phyloP scores from a whole-genome alignment of 2,797 vertebrate species.

The Labeo calbasu region DNA sequence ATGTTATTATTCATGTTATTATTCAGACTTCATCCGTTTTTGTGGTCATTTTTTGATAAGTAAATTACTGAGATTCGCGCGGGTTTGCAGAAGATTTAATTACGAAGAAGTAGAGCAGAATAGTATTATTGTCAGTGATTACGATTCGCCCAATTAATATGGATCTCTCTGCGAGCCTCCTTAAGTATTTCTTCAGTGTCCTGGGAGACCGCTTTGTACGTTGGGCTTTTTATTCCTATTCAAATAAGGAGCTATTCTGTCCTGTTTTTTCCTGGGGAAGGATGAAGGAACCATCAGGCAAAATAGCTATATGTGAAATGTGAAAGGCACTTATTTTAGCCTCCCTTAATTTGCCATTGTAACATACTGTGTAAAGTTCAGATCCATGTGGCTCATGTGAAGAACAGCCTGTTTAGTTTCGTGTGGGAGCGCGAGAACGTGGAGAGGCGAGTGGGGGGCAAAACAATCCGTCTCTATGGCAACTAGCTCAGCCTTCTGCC shows the following conservation, averaged over 20 bases:
- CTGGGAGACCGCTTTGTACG: background rate
- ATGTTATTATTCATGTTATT: background rate
- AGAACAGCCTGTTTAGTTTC: constrained; percentile 56
- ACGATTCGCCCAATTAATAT: background rate
- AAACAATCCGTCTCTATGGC: constrained; percentile 83
- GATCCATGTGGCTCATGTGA: constrained; percentile 46
- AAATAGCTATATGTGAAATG: constrained; percentile 11
- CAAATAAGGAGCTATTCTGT: constrained; percentile 12
- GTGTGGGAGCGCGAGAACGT: constrained; percentile 65
- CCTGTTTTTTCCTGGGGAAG: background rate
- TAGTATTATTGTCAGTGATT: no score
- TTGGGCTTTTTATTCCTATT: background rate
- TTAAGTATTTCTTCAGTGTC: background rate
- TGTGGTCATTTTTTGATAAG: background rate
- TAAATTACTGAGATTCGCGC: background rate
- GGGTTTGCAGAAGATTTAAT: background rate
- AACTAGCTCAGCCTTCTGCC: constrained; percentile 84
- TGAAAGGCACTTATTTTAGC: constrained; percentile 1
- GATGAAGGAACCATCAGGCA: background rate
- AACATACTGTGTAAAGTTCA: background rate
- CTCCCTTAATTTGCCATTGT: constrained; percentile 25
- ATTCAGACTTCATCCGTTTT: background rate
- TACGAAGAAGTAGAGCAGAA: background rate
- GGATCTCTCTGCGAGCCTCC: background rate
- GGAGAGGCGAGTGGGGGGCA: constrained; percentile 63